Evolutionary conservation across 2,888 invertebrate genomes (phyloP).

Genomic region (Drosophila histrio): DNA sequence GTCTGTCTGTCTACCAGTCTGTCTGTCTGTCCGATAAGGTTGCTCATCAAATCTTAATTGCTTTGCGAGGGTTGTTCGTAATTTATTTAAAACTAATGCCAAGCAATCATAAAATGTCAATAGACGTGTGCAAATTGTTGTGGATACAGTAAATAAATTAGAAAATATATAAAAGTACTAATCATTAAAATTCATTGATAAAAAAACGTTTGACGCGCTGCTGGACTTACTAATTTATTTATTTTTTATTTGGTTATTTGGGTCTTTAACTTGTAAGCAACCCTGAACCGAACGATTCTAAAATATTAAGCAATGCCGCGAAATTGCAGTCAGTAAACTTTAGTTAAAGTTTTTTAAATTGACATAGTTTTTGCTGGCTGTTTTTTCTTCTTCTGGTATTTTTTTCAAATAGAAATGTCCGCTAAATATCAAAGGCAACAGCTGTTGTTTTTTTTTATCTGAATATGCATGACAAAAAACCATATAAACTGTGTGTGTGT

Average conservation of each 20-base stretch:
- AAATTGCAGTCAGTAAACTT: constrained; percentile 30
- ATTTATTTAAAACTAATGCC: not conserved
- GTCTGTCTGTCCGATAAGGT: constrained; percentile 21
- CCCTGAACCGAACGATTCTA: constrained; percentile 17
- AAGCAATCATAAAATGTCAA: not conserved
- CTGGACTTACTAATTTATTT: constrained; percentile 28
- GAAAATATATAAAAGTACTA: not conserved
- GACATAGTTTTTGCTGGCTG: constrained; percentile 23
- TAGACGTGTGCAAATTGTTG: not conserved
- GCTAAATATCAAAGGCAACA: constrained; percentile 37
- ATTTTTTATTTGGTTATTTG: not conserved
- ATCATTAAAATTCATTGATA: constrained; percentile 31
- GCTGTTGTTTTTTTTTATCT: constrained; percentile 27
- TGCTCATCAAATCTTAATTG: constrained; percentile 51
- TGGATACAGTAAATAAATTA: not conserved
- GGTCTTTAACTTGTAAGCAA: not conserved
- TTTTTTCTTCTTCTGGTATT: not conserved
- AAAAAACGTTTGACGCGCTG: constrained; percentile 4
- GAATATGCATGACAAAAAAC: constrained; percentile 47
- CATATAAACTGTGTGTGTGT: constrained; percentile 13
- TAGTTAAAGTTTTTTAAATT: constrained; percentile 12
- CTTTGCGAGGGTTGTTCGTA: constrained; percentile 30
- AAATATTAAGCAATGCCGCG: constrained; percentile 13
- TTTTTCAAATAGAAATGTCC: constrained; percentile 35
- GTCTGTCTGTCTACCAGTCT: constrained; percentile 19